Evolutionary conservation across 2,113 vertebrate genomes (phyloP).

Genomic region (Aplodontia rufa): DNA sequence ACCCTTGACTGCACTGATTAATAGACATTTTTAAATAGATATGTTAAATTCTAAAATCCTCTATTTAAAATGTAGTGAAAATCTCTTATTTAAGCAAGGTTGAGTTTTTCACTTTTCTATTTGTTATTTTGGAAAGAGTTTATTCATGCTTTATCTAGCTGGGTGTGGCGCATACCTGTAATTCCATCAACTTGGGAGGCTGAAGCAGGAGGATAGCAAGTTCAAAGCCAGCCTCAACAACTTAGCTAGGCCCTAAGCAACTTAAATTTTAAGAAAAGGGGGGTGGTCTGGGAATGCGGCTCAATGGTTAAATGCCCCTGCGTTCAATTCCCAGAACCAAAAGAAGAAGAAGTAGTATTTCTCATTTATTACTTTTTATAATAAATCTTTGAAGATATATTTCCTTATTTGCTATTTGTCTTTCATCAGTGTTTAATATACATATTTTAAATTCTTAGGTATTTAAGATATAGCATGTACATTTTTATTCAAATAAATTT

Average conservation of each 20-base stretch:
- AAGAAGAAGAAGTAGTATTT: constrained; percentile 43
- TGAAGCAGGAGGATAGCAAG: too few relatives aligned
- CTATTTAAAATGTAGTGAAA: background rate
- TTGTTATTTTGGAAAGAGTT: background rate
- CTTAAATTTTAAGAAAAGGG: too few relatives aligned
- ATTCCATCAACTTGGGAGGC: too few relatives aligned
- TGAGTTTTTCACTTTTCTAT: too few relatives aligned
- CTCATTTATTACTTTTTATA: background rate
- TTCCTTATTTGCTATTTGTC: background rate
- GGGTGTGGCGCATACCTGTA: too few relatives aligned
- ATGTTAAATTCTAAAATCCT: background rate
- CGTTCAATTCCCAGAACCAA: too few relatives aligned
- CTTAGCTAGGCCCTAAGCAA: too few relatives aligned
- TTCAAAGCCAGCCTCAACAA: too few relatives aligned
- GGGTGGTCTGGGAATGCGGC: too few relatives aligned
- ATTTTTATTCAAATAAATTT: background rate
- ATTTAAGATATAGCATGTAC: background rate
- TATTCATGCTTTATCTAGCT: background rate
- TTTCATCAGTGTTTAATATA: background rate
- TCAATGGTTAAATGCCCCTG: too few relatives aligned
- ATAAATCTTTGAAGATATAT: background rate
- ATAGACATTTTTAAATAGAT: background rate
- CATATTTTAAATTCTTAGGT: background rate
- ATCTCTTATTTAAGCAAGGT: background rate
- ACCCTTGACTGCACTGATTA: background rate